Evolutionary conservation across 37 sponge, comb jelly and placozoan genomes (phyloP).

Genomic region (Beroe forskalii): DNA sequence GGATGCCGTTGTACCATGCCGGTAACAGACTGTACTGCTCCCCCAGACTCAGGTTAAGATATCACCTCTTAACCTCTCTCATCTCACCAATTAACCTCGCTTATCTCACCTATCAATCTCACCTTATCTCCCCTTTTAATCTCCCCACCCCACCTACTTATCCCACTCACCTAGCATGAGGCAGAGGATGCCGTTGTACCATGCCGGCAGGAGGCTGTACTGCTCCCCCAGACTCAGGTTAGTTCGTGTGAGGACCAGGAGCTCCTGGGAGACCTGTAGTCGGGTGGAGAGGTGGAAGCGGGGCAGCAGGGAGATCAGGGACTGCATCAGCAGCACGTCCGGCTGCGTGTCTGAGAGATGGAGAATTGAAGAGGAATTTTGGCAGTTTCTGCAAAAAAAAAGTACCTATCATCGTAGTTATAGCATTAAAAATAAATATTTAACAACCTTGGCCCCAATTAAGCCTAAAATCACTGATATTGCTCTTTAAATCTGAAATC

Average conservation of each 20-base stretch:
- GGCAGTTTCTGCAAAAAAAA: no score
- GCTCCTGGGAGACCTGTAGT: constrained; percentile 37
- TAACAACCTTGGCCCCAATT: no score
- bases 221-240: constrained; percentile 28
- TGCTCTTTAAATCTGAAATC: no score
- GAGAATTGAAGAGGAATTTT: no score
- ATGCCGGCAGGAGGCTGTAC: constrained; percentile 43
- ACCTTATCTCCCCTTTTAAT: not conserved
- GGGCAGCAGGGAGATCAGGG: constrained; percentile 48
- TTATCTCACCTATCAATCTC: not conserved
- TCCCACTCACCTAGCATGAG: constrained; percentile 48
- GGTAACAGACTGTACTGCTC: constrained; percentile 59
- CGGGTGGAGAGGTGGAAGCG: constrained; percentile 20
- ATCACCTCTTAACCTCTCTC: not conserved
- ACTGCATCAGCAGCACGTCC: constrained; percentile 49
- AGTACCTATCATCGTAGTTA: no score
- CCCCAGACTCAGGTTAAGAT: not conserved
- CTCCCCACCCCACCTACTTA: not conserved
- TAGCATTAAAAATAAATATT: no score
- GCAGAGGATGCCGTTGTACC: constrained; percentile 52
- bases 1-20: constrained; percentile 28
- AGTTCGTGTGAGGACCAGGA: constrained; percentile 52
- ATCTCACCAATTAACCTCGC: not conserved
- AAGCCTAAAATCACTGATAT: no score
- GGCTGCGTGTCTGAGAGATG: constrained; percentile 11